Base-by-base conservation (phyloP, 1,140 invertebrate genomes). In the Pseudoatta argentina region DNA sequence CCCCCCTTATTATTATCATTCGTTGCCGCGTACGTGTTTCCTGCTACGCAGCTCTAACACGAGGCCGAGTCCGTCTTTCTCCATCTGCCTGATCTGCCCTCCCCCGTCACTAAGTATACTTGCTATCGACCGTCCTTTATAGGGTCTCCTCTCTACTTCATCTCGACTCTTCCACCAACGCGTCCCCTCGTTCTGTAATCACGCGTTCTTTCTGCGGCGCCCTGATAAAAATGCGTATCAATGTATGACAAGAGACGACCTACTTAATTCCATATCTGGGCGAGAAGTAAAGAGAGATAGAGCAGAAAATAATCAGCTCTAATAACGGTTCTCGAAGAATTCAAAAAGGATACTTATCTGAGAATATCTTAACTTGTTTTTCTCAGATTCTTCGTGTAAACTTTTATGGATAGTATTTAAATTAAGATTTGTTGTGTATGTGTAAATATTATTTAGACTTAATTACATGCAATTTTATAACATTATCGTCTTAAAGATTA, bases 1-100 rank as follows among this genome's bases (percentile, higher is more conserved):
- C 82, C 86, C 88, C 88, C 89, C 91, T 92, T 92, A 93, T 93
- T 92, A 92, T 92, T 92, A 92, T 91, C 87, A 91, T 90, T 89
- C 88, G 90, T 87, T 91, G 86, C 85, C 88, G 88, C 88, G 88
- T 91, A 92, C 92, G 92, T 91, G 92, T 92, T 93, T 93, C 92
- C 92, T 92, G 91, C 91, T 88, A 88, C 83, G 89, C 87, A 76
- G 88, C 85, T 83, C 79, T 78, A 89, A 87, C 77, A 69, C 85
- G 79, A 87, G 81, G 2, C 48, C 61, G 5, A 87, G 81, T 39
- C 34, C 78, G 64, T 87, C 63, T 64, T 55, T 73, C 39, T 79
- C 85, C 66, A 12, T 55, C 67, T 51, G 51, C 24, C 24, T 24
- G 24, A 12, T 55, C 67, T 30, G 27, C 34, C 69, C 66, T 55